Conservation (phyloP, 2,113 vertebrate genomes). For the Ptilorrhoa leucosticta region DNA sequence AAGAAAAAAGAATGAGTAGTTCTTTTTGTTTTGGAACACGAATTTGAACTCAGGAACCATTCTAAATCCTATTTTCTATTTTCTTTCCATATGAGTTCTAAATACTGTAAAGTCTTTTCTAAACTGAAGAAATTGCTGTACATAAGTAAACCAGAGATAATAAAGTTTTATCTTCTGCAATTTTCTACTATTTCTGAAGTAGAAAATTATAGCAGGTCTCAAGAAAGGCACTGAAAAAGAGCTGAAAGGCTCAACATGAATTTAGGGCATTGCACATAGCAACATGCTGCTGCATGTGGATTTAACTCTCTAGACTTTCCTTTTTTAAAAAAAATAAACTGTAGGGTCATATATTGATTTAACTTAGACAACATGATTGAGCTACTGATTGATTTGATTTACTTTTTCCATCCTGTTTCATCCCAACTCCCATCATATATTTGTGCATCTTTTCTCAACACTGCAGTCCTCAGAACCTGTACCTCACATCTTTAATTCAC, state of each 20-base stretch:
- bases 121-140: background rate
- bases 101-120: background rate
- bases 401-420: background rate
- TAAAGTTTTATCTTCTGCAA: background rate
- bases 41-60: background rate
- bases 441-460: background rate
- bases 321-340: background rate
- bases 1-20: background rate
- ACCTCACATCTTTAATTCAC: background rate
- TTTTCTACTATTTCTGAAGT: background rate
- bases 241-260: background rate
- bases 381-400: background rate
- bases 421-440: background rate
- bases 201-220: background rate
- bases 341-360: background rate
- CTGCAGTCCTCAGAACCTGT: background rate
- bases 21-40: background rate
- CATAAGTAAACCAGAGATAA: background rate
- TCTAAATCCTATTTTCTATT: background rate
- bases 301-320: background rate
- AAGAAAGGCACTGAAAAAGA: background rate
- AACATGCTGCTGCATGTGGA: rapidly evolving
- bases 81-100: background rate
- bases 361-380: background rate
- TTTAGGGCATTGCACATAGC: background rate